Conservation (phyloP, 2,113 vertebrate genomes). For the Isichthys henryi region DNA sequence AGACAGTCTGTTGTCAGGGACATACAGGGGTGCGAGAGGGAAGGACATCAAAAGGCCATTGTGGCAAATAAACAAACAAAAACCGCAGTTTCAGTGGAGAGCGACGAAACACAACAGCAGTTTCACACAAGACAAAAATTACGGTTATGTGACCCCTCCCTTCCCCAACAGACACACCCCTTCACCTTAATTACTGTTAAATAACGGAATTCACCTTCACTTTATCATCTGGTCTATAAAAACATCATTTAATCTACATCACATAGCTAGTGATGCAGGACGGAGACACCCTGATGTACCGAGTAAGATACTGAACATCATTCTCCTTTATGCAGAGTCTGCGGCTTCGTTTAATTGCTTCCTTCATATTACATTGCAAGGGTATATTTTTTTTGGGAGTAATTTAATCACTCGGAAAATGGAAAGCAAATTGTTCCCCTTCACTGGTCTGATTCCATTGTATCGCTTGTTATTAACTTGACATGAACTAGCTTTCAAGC, state of each 20-base stretch:
- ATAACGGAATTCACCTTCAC: not conserved
- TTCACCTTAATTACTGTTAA: not conserved
- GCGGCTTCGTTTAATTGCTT: not conserved
- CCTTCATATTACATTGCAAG: not conserved
- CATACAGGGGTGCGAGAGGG: not conserved
- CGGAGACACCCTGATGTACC: not conserved
- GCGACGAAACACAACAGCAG: not conserved
- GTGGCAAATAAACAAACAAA: not conserved
- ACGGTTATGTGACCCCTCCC: not conserved
- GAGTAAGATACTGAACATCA: not conserved
- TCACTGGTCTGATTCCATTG: not conserved
- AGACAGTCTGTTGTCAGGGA: not conserved
- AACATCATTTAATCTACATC: not conserved
- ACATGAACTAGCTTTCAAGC: not conserved
- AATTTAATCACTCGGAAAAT: constrained; percentile 9
- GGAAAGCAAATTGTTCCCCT: constrained; percentile 5
- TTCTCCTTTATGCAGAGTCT: not conserved
- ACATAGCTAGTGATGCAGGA: not conserved
- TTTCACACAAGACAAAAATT: not conserved
- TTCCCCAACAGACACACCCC: not conserved
- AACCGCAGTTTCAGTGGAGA: not conserved
- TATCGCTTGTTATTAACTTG: not conserved
- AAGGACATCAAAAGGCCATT: not conserved
- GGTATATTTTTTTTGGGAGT: not conserved
- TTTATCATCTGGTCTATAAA: not conserved